Percentiles rank a stretch among this genome's conserved stretches.
Evolutionary conservation across 2,113 vertebrate genomes (phyloP).

Genomic region (Microcebus ravelobensis): DNA sequence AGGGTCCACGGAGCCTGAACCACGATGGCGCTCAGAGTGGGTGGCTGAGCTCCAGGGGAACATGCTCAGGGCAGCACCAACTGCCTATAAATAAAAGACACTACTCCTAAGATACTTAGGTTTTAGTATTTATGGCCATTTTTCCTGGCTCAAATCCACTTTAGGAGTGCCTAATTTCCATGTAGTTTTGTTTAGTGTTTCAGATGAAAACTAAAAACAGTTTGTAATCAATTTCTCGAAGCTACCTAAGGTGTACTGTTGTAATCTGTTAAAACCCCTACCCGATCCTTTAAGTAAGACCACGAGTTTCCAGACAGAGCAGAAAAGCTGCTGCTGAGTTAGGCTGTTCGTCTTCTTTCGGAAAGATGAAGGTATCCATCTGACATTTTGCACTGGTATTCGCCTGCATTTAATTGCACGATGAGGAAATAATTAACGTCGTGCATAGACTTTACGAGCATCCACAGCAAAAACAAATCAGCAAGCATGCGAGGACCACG

Average conservation of each 20-base stretch:
- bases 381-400: not conserved
- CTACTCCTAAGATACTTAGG: not conserved
- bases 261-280: not conserved
- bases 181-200: not conserved
- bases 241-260: too few species aligned
- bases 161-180: not conserved
- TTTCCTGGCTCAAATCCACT: not conserved
- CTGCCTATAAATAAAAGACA: not conserved
- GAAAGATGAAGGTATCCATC: not conserved
- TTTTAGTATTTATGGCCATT: not conserved
- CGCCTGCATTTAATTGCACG: not conserved
- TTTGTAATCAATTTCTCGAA: not conserved
- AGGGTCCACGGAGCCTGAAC: accelerated
- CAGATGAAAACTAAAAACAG: not conserved
- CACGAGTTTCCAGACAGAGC: not conserved
- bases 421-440: not conserved
- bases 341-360: not conserved
- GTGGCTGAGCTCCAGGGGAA: not conserved
- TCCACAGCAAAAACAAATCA: not conserved
- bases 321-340: not conserved
- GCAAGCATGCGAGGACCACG: not conserved
- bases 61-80: too few species aligned
- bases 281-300: not conserved
- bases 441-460: not conserved
- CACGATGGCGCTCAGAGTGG: accelerated